Evolutionary conservation across 2,888 invertebrate species (phyloP).

Genomic region (Drosophila pseudotakahashii): DNA sequence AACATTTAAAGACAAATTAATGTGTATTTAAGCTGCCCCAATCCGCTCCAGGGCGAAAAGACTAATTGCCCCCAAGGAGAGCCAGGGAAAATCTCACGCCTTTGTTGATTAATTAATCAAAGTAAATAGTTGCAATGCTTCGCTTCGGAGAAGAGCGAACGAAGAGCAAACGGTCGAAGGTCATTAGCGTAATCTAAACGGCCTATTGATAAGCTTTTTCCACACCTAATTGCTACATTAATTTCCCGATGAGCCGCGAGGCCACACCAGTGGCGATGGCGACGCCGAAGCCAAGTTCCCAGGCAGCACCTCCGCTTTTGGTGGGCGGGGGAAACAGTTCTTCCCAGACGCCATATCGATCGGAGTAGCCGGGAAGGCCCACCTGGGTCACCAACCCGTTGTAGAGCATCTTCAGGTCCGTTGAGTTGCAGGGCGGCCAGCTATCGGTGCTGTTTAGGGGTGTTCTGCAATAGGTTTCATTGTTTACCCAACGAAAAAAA

Average conservation of each 20-base stretch:
- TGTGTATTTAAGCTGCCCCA: slow-evolving; percentile 75
- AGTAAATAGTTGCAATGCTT: slow-evolving; percentile 64
- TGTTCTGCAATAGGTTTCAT: slow-evolving; percentile 10
- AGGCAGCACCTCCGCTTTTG: slow-evolving; percentile 12
- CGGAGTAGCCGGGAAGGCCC: slow-evolving; percentile 43
- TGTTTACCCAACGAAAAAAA: neutral
- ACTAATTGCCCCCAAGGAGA: slow-evolving; percentile 75
- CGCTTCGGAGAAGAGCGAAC: slow-evolving; percentile 8
- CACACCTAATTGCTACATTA: slow-evolving; percentile 79
- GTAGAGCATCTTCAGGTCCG: slow-evolving; percentile 46
- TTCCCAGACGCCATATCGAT: slow-evolving; percentile 73
- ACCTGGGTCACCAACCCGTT: slow-evolving; percentile 54
- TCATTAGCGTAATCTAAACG: slow-evolving; percentile 81
- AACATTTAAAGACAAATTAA: slow-evolving; percentile 76
- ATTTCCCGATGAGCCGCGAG: slow-evolving; percentile 47
- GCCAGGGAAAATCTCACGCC: slow-evolving; percentile 70
- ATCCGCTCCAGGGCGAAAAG: slow-evolving; percentile 44
- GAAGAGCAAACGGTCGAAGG: slow-evolving; percentile 19
- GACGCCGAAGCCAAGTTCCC: slow-evolving; percentile 13
- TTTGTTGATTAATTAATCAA: slow-evolving; percentile 81
- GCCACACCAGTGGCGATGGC: slow-evolving; percentile 32
- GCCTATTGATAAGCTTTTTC: slow-evolving; percentile 77
- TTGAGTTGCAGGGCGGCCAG: slow-evolving; percentile 64
- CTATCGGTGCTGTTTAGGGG: neutral
- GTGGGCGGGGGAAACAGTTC: slow-evolving; percentile 60